Evolutionary conservation across 2,113 vertebrate genomes (phyloP).

Genomic region (Cathartes aura): DNA sequence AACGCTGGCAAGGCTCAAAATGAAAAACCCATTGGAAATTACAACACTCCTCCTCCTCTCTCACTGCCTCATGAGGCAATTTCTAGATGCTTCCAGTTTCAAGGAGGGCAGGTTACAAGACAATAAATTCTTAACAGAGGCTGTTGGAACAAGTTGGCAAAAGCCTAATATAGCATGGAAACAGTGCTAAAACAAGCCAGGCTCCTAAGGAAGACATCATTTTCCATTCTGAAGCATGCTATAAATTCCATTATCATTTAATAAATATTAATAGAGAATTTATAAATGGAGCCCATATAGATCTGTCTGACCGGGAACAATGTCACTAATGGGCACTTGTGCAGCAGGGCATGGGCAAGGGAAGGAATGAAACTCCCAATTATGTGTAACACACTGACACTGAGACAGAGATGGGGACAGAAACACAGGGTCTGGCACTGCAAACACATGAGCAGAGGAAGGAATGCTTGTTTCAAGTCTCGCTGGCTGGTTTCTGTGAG

Average conservation of each 20-base stretch:
- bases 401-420: neutral
- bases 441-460: neutral
- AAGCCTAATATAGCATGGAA: conserved; percentile 53
- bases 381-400: neutral
- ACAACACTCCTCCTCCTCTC: neutral
- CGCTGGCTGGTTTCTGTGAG: neutral
- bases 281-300: conserved; percentile 53
- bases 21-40: neutral
- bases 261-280: conserved; percentile 74
- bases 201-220: conserved; percentile 26
- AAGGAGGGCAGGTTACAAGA: conserved; percentile 42
- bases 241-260: conserved; percentile 69
- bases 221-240: conserved; percentile 55
- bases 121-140: conserved; percentile 33
- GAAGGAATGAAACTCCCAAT: conserved; percentile 26
- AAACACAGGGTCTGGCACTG: neutral
- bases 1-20: conserved; percentile 23
- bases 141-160: conserved; percentile 17
- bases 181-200: conserved; percentile 41
- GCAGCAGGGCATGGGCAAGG: neutral
- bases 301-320: conserved; percentile 22
- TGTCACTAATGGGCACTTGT: conserved; percentile 14
- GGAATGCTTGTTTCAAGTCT: neutral
- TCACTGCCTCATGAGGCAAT: neutral
- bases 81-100: conserved; percentile 54